Evolutionary conservation across 2,797 vertebrate genomes (phyloP).

Genomic region (Danio jaintianensis): DNA sequence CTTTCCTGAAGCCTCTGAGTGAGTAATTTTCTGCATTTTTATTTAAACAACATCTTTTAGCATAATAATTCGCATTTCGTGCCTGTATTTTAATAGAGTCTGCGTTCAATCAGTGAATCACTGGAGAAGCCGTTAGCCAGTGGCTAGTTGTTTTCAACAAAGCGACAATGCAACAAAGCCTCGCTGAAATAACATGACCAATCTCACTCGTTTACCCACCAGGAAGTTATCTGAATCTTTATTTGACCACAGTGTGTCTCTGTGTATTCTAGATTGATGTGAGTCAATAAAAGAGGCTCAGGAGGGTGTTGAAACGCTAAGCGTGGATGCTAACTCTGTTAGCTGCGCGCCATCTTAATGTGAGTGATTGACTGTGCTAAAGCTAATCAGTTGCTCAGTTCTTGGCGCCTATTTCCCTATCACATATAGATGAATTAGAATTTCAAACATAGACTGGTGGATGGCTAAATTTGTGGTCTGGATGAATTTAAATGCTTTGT

Average conservation of each 20-base stretch:
- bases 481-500: background rate
- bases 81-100: background rate
- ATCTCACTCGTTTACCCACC: background rate
- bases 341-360: constrained; percentile 85
- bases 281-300: background rate
- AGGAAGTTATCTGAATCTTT: background rate
- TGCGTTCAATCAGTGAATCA: constrained; percentile 2
- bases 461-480: background rate
- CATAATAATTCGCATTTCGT: background rate
- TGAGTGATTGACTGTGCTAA: constrained; percentile 55
- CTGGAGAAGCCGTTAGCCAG: constrained; percentile 40
- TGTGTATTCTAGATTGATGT: background rate
- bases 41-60: background rate
- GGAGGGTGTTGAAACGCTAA: constrained; percentile 30
- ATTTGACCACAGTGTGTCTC: background rate
- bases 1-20: constrained; percentile 72
- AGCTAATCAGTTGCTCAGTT: constrained; percentile 32
- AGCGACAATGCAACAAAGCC: constrained; percentile 80
- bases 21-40: constrained; percentile 76
- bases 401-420: constrained; percentile 14
- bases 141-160: constrained; percentile 67
- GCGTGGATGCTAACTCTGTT: constrained; percentile 49
- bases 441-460: background rate
- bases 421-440: background rate
- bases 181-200: background rate